These are phyloP conservation scores for Buathra laborator DNA, from an alignment of 2,888 invertebrate species.

Conservation along the genomic window DNA sequence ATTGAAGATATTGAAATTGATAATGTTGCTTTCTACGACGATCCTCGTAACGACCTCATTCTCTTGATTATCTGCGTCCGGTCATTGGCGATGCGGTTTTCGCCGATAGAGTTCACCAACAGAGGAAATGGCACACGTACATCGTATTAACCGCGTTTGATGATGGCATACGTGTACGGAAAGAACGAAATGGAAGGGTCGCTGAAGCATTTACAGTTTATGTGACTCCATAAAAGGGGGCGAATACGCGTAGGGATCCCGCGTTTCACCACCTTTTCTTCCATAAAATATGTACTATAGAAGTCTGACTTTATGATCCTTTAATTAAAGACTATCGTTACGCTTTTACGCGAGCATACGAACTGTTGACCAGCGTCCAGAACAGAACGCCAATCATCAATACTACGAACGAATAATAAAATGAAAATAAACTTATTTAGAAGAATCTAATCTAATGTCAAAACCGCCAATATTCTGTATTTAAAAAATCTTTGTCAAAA, in stretches of 20 bases:
- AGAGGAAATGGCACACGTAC: neutral
- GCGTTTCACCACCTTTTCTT: neutral
- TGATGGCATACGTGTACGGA: neutral
- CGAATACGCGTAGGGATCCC: neutral
- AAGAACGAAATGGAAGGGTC: neutral
- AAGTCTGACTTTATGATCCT: conserved; percentile 27
- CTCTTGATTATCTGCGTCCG: neutral
- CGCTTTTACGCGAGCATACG: neutral
- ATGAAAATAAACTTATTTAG: neutral
- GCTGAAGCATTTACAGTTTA: conserved; percentile 17
- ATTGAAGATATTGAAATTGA: no score
- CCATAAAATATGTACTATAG: conserved; percentile 7
- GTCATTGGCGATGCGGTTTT: neutral
- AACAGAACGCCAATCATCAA: neutral
- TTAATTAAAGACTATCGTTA: conserved; percentile 30
- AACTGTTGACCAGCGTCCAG: neutral
- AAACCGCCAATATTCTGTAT: no score
- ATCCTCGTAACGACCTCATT: no score
- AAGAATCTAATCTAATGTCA: neutral
- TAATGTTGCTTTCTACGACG: no score
- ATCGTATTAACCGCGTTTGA: neutral
- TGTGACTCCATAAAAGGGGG: conserved; percentile 23
- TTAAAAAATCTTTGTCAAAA: neutral
- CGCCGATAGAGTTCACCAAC: neutral
- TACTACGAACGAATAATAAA: neutral